A percentile compares a stretch with the other conserved stretches of the same genome.
These are phyloP conservation scores for Unio delphinus DNA, from an alignment of 2,888 invertebrate species.

Conservation along the genomic window DNA sequence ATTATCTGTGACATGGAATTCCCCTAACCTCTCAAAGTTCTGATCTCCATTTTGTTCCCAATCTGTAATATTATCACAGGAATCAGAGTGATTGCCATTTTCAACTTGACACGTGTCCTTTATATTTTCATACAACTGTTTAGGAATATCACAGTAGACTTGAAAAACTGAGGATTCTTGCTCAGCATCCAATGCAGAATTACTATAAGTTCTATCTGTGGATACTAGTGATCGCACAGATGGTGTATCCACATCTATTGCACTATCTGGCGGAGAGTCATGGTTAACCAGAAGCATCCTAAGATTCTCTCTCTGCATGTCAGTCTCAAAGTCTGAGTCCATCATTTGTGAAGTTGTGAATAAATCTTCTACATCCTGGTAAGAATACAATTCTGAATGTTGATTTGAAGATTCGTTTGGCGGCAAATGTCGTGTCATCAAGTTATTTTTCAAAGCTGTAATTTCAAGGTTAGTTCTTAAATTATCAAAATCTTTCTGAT, in stretches of 20 bases:
- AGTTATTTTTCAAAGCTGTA: too few species aligned
- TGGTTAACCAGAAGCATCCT: slow-evolving; percentile 23
- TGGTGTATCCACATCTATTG: slow-evolving; percentile 51
- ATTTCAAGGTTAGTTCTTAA: slow-evolving; percentile 10
- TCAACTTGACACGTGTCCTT: too few species aligned
- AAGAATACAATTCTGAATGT: slow-evolving; percentile 1
- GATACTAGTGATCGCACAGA: slow-evolving; percentile 46
- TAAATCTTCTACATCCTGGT: slow-evolving; percentile 8
- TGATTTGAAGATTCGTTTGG: not conserved
- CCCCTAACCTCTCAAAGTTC: too few species aligned
- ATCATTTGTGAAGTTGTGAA: slow-evolving; percentile 10
- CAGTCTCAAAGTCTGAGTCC: slow-evolving; percentile 26
- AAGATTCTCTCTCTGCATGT: slow-evolving; percentile 26
- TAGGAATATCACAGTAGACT: too few species aligned
- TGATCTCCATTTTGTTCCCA: too few species aligned
- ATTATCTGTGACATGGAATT: too few species aligned
- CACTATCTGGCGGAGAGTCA: slow-evolving; percentile 53
- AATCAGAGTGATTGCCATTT: too few species aligned
- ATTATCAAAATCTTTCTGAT: slow-evolving; percentile 25
- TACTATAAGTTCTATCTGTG: slow-evolving; percentile 17
- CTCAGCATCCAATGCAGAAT: slow-evolving; percentile 8
- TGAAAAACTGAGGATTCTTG: not conserved
- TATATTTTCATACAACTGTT: too few species aligned
- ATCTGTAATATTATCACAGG: too few species aligned
- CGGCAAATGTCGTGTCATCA: not conserved